Base-by-base conservation (phyloP, 2,113 vertebrate genomes). In the Mustela lutreola region DNA sequence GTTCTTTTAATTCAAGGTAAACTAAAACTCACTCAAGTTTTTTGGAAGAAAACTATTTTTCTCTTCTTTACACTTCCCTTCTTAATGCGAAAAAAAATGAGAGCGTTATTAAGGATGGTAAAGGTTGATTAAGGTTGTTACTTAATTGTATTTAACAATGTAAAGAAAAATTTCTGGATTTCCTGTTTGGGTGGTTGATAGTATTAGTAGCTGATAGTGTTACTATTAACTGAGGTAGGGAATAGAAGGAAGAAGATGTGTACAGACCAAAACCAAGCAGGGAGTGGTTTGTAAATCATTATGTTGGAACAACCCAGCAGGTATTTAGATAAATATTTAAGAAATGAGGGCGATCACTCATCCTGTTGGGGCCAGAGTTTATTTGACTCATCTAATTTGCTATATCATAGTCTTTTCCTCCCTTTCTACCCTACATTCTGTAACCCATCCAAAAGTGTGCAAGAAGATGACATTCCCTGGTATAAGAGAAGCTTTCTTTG, bases 21-120 rank as follows among this genome's bases (percentile, higher is more conserved):
- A 75, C 90, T 90, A 88, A 90, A 83, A 22, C 5, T 81, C 22
- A 45, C 70, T 94, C 22, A 81, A 62, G 62, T 83, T 88, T 97
- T 90, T 89, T 42, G 0, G 45, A 67, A 31, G 36, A 95, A 60
- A 81, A 87, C 12, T 19, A 60, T 94, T 95, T 10, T 81, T 89
- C 45, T 81, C 19, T 36, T 58, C 4, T 89, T 36, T 36, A n/a
- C 0, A 5, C 12, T n/a, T 19, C 15, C 18, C 15, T 60, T 42
- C 48, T 92, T 67, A 86, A 16, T 53, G 22, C 10, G 36, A 10
- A 62, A 62, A 62, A 62, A 26, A 39, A 63, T 39, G 9, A 93
- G 22, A 65, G 4, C 53, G n/a, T 31, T 82, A 83, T 65, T 82
- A 22, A 65, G 48, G 4, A 48, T 86, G 36, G 3, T 2, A 82